Percentiles rank a stretch among this genome's conserved stretches.
Conservation (phyloP, 2,888 invertebrate genomes). For the Adelognathus sp. region DNA sequence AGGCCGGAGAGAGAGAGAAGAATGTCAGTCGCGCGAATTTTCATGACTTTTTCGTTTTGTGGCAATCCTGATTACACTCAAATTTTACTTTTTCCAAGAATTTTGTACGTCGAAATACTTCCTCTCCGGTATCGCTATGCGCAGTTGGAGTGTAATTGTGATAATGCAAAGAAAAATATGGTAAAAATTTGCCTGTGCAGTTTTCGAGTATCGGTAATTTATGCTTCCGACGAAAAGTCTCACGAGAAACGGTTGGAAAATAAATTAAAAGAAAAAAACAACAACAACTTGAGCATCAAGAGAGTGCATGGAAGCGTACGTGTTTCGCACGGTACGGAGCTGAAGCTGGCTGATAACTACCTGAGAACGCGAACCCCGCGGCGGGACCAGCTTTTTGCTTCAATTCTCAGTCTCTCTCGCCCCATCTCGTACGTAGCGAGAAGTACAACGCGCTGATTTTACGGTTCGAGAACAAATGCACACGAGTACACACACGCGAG, state of each 20-base stretch:
- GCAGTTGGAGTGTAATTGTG: too few relatives aligned
- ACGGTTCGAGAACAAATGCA: too few relatives aligned
- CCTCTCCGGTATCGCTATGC: too few relatives aligned
- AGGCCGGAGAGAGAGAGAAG: too few relatives aligned
- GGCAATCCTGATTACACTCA: too few relatives aligned
- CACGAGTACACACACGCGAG: constrained; percentile 33
- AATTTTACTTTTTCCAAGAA: too few relatives aligned
- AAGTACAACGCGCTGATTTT: constrained; percentile 54
- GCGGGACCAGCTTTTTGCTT: constrained; percentile 41
- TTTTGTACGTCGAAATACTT: too few relatives aligned
- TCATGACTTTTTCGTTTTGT: too few relatives aligned
- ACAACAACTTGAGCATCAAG: neutral
- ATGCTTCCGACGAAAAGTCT: constrained; percentile 25
- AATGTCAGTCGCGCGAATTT: too few relatives aligned
- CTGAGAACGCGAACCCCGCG: constrained; percentile 28
- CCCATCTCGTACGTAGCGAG: constrained; percentile 17
- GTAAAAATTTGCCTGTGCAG: neutral
- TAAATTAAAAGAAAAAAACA: neutral
- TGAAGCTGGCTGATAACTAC: constrained; percentile 16
- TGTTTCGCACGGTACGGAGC: constrained; percentile 11
- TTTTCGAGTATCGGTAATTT: constrained; percentile 16
- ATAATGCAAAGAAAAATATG: neutral
- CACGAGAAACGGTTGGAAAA: constrained; percentile 4
- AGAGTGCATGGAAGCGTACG: neutral
- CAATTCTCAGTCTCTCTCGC: constrained; percentile 32